These are phyloP conservation scores for Parnassius smintheus DNA, from an alignment of 2,888 invertebrate species.

Conservation along the genomic window DNA sequence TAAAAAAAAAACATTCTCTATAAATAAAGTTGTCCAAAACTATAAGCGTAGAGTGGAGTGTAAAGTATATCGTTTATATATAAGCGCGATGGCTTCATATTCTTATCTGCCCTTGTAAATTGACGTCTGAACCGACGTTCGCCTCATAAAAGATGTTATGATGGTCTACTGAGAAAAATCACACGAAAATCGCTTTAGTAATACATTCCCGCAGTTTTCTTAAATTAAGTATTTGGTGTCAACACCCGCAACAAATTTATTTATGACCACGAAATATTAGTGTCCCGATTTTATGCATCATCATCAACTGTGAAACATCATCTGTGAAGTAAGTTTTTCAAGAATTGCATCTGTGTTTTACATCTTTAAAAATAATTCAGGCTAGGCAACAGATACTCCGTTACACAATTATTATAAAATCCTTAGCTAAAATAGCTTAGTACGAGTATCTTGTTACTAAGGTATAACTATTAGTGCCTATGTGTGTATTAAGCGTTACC, in stretches of 20 bases:
- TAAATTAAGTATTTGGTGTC: slow-evolving; percentile 2
- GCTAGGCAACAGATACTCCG: too few species aligned
- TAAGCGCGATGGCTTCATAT: background rate
- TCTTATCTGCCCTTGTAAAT: slow-evolving; percentile 14
- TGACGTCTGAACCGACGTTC: slow-evolving; percentile 13
- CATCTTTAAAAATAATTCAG: background rate
- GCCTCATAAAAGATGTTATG: slow-evolving; percentile 15
- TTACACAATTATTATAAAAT: too few species aligned
- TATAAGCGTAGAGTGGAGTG: background rate
- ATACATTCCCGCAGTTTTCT: slow-evolving; percentile 2
- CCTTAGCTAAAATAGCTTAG: too few species aligned
- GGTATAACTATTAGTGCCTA: too few species aligned
- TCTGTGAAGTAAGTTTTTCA: slow-evolving; percentile 17
- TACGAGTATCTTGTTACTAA: too few species aligned
- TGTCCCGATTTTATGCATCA: slow-evolving; percentile 7
- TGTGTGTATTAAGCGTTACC: too few species aligned
- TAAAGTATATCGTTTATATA: background rate
- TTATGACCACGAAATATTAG: slow-evolving; percentile 12
- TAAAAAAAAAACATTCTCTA: too few species aligned
- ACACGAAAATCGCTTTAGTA: slow-evolving; percentile 6
- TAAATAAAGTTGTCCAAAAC: background rate
- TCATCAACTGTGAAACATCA: too few species aligned
- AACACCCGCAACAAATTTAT: slow-evolving; percentile 20
- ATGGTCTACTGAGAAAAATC: slow-evolving; percentile 3
- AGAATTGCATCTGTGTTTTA: slow-evolving; percentile 11